Conservation (phyloP, 2,888 invertebrate species). For the Diloba caeruleocephala region DNA sequence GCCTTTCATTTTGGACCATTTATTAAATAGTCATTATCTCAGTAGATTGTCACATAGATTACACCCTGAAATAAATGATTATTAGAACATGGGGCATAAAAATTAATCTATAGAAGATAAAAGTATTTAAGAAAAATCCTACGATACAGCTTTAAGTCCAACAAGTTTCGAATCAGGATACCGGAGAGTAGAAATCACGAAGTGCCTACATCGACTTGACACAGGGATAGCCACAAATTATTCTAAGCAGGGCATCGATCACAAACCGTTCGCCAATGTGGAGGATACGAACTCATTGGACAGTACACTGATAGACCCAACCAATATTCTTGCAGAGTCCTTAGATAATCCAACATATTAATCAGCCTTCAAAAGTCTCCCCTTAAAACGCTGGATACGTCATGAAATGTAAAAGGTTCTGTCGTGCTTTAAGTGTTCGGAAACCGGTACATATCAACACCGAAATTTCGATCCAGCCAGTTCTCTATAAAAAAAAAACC, state of each 20-base stretch:
- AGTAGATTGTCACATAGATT: neutral
- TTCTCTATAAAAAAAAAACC: slow-evolving; percentile 56
- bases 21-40: slow-evolving; percentile 3
- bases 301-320: slow-evolving; percentile 51
- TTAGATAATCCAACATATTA: slow-evolving; percentile 32
- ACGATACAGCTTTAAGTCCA: slow-evolving; percentile 31
- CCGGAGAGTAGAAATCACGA: slow-evolving; percentile 33
- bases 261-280: slow-evolving; percentile 19
- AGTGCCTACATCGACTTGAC: slow-evolving; percentile 40
- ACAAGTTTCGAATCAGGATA: slow-evolving; percentile 34
- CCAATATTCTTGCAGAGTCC: slow-evolving; percentile 52
- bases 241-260: slow-evolving; percentile 23
- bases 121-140: slow-evolving; percentile 22
- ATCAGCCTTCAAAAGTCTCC: slow-evolving; percentile 26
- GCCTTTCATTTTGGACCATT: slow-evolving; percentile 15
- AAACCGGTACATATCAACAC: slow-evolving; percentile 52
- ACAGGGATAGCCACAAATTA: slow-evolving; percentile 28
- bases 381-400: slow-evolving; percentile 45
- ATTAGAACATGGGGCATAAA: slow-evolving; percentile 15
- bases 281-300: slow-evolving; percentile 31
- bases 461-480: slow-evolving; percentile 46
- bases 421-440: slow-evolving; percentile 46
- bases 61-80: slow-evolving; percentile 36
- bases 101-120: slow-evolving; percentile 3
- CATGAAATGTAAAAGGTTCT: slow-evolving; percentile 42